A percentile compares a stretch with the other conserved stretches of the same genome.
Conservation (phyloP, 2,888 invertebrate genomes). For the Diaprepes abbreviatus region DNA sequence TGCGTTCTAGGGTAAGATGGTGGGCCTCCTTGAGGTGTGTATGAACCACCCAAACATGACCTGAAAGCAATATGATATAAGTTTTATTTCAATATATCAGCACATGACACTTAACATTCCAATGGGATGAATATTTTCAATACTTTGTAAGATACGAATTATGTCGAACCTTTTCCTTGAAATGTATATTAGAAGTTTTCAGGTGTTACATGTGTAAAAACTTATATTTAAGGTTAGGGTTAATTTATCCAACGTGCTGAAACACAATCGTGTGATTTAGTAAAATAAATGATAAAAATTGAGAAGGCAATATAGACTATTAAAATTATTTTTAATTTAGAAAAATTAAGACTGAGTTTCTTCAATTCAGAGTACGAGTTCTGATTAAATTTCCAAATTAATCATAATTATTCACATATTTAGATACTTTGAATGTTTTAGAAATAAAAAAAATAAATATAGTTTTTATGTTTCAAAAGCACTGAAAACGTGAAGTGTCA, state of each 20-base stretch:
- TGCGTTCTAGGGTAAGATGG: constrained; percentile 76
- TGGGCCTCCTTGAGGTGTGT: constrained; percentile 76
- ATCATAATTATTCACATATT: no score
- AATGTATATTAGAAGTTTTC: background rate
- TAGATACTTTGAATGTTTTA: no score
- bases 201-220: constrained; percentile 1
- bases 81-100: background rate
- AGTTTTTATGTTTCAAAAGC: no score
- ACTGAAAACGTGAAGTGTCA: no score
- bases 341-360: no score
- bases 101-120: background rate
- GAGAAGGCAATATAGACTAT: no score
- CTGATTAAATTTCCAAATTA: no score
- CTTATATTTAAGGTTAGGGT: constrained; percentile 10
- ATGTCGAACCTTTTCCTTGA: constrained; percentile 9
- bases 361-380: no score
- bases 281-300: background rate
- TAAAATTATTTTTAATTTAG: no score
- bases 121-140: background rate
- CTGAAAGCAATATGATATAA: constrained; percentile 53
- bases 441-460: no score
- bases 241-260: constrained; percentile 10
- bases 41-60: constrained; percentile 62
- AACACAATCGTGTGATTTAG: background rate
- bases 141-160: background rate